Evolutionary conservation across 2,888 invertebrate genomes (phyloP).

Genomic region (Dromius quadrimaculatus): DNA sequence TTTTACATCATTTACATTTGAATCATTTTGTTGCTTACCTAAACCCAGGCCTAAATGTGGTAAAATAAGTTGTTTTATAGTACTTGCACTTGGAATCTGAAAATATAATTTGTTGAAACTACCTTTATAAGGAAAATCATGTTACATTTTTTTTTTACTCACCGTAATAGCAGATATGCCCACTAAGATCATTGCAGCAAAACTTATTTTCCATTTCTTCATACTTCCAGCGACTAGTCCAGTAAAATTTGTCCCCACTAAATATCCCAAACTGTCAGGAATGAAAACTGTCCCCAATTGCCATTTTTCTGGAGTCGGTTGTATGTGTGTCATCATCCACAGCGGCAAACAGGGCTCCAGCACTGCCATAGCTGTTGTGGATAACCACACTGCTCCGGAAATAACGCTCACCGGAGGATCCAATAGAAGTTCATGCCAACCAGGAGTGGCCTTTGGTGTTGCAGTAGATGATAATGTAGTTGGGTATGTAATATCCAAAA

Average conservation of each 20-base stretch:
- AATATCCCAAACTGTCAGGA: constrained; percentile 87
- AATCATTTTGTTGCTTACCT: constrained; percentile 54
- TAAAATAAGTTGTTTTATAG: constrained; percentile 71
- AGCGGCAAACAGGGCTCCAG: constrained; percentile 86
- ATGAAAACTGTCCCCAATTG: constrained; percentile 86
- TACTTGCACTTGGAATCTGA: constrained; percentile 75
- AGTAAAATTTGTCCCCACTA: constrained; percentile 84
- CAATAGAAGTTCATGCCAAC: constrained; percentile 71
- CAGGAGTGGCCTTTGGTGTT: not conserved
- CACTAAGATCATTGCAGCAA: constrained; percentile 73
- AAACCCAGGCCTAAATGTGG: constrained; percentile 85
- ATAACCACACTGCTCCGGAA: constrained; percentile 79
- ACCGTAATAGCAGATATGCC: constrained; percentile 75
- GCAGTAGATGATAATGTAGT: not conserved
- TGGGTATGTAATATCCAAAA: constrained; percentile 30
- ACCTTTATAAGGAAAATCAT: not conserved
- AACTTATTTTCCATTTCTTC: constrained; percentile 76
- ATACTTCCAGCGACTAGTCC: constrained; percentile 75
- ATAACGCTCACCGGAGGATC: constrained; percentile 75
- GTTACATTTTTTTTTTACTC: constrained; percentile 57
- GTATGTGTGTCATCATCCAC: constrained; percentile 79
- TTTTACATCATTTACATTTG: not conserved
- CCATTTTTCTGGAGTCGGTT: constrained; percentile 78
- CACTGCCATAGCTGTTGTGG: constrained; percentile 86
- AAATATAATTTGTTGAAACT: constrained; percentile 21